These are phyloP conservation scores for Nothocercus julius DNA, from an alignment of 2,113 vertebrate genomes.

Conservation along the genomic window DNA sequence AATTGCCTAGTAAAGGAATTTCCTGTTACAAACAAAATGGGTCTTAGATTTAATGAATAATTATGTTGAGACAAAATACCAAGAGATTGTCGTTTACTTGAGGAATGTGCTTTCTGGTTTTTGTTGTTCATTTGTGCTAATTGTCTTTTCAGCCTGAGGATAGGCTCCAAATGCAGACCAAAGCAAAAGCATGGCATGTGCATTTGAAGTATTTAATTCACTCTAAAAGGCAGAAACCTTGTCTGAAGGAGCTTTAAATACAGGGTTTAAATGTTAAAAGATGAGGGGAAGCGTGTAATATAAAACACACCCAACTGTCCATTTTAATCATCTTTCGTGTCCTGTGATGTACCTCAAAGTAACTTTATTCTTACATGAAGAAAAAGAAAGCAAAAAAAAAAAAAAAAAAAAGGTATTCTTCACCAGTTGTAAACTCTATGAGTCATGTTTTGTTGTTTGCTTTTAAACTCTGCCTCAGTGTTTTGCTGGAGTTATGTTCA, in stretches of 20 bases:
- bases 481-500: background rate
- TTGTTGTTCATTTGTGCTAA: background rate
- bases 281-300: background rate
- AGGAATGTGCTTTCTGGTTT: background rate
- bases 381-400: background rate
- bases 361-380: background rate
- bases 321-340: background rate
- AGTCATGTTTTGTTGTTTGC: background rate
- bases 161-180: slow-evolving; percentile 19
- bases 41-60: slow-evolving; percentile 6
- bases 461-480: background rate
- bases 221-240: slow-evolving; percentile 10
- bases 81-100: rapidly evolving
- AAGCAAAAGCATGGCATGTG: background rate
- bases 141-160: slow-evolving; percentile 7
- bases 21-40: background rate
- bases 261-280: slow-evolving; percentile 1
- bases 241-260: slow-evolving; percentile 54
- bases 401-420: background rate
- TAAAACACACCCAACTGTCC: background rate
- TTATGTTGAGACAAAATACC: background rate
- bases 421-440: background rate
- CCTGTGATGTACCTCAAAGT: background rate
- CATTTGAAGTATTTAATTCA: slow-evolving; percentile 23
- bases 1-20: background rate